Evolutionary conservation across 2,888 invertebrate genomes (phyloP), one percentile per base, ranked within the genome.

Genomic region (Chymomyza caudatula): DNA sequence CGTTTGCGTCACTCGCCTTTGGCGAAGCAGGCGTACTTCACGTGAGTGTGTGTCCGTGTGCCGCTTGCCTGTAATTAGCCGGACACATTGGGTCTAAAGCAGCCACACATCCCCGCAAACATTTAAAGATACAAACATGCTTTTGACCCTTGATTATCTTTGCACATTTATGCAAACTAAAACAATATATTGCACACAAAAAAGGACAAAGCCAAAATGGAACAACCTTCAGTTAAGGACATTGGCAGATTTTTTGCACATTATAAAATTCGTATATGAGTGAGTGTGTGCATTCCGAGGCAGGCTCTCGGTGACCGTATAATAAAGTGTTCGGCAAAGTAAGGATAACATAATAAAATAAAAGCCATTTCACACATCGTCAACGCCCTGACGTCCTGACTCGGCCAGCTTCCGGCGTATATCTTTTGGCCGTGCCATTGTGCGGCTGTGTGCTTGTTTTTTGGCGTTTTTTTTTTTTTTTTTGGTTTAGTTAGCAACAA

Each of bases 171-270:
- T 84, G 74, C 76, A 86, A 86, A 86, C 85, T 79, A 83, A 85
- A 78, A 86, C 81, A 85, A 83, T 81, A 85, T 83, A 83, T 86
- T 86, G 81, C 67, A 64, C 59, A 47, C 49, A 58, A 59, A 23
- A 55, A 29, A 55, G 57, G 37, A 49, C 42, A 60, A 58, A 51
- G 64, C 59, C 51, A 59, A 59, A 25, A 53, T 51, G 47, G n/a
- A 17, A 37, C 57, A 29, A 25, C 20, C 13, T 22, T 55, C 11
- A 11, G 11, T 37, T 3, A 11, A 11, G 29, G 2, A 11, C 8
- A 37, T 37, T 11, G 11, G 29, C 29, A 37, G 29, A 37, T 37
- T 63, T 57, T 58, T 51, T 44, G 55, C 25, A 67, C 58, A 68
- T 37, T 68, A 72, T 63, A 68, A 63, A n/a, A 64, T 57, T 57